Percentiles rank a stretch among this genome's conserved stretches.
Conservation (phyloP, 2,888 invertebrate genomes). For the Cosmia trapezina region DNA sequence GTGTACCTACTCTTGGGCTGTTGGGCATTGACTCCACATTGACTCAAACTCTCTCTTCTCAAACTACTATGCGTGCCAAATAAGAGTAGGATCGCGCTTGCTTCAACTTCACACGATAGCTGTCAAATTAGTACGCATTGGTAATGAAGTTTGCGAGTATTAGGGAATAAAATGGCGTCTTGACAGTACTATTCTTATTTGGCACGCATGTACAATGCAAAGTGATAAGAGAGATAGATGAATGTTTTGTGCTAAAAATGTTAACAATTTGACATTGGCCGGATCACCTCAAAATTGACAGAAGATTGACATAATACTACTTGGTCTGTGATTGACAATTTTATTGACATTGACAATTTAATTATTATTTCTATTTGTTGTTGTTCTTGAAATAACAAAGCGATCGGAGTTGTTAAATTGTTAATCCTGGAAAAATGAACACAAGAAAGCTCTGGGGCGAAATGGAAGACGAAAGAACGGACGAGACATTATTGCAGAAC, state of each 20-base stretch:
- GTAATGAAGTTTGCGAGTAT: too few relatives aligned
- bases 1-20: background rate
- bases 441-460: slow-evolving; percentile 85
- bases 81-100: too few relatives aligned
- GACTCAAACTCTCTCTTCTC: too few relatives aligned
- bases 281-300: background rate
- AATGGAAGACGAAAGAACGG: slow-evolving; percentile 80
- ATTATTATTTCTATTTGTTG: background rate
- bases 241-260: background rate
- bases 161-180: too few relatives aligned
- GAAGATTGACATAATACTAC: background rate
- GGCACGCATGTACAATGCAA: too few relatives aligned
- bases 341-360: background rate
- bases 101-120: too few relatives aligned
- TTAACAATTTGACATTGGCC: slow-evolving; percentile 1
- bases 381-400: background rate
- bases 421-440: slow-evolving; percentile 68
- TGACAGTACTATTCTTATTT: too few relatives aligned
- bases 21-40: background rate
- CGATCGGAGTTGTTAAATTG: background rate
- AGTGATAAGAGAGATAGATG: background rate
- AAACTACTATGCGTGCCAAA: too few relatives aligned
- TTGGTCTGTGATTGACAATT: too few relatives aligned
- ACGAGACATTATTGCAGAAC: slow-evolving; percentile 81
- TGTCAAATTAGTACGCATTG: too few relatives aligned